These are phyloP conservation scores for Balaeniceps rex DNA, from an alignment of 2,113 vertebrate genomes.

Conservation along the genomic window DNA sequence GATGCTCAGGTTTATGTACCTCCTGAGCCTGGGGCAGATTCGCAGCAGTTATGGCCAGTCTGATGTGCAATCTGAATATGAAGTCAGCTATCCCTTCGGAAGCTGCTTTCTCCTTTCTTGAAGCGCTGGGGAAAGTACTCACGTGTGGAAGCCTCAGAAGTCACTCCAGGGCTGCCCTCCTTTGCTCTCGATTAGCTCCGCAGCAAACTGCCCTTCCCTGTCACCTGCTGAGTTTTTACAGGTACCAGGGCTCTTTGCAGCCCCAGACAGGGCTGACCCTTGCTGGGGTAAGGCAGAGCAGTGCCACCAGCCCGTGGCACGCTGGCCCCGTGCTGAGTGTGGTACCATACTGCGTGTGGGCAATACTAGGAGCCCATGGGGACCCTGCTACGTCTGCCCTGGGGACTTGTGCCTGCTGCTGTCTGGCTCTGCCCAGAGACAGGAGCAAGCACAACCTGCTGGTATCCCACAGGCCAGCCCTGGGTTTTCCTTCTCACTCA, in stretches of 20 bases:
- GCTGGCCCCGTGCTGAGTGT: background rate
- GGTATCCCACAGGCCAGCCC: background rate
- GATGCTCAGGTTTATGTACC: background rate
- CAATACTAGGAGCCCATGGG: background rate
- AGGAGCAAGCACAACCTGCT: background rate
- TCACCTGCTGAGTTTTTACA: background rate
- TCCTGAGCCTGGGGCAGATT: background rate
- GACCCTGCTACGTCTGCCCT: background rate
- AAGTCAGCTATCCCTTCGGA: background rate
- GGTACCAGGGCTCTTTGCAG: background rate
- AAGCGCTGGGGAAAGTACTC: background rate
- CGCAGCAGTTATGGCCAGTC: background rate
- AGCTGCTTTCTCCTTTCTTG: background rate
- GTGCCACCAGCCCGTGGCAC: background rate
- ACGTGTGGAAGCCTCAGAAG: background rate
- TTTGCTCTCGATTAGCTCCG: background rate
- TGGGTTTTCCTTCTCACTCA: background rate
- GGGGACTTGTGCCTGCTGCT: background rate
- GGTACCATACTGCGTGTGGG: background rate
- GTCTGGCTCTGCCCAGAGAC: background rate
- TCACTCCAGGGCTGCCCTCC: background rate
- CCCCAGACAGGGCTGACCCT: background rate
- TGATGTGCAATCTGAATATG: background rate
- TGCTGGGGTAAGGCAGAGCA: background rate
- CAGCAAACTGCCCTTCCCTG: background rate